These are phyloP conservation scores for Sycophaga agraensis DNA, from an alignment of 1,140 invertebrate species.

Conservation along the genomic window DNA sequence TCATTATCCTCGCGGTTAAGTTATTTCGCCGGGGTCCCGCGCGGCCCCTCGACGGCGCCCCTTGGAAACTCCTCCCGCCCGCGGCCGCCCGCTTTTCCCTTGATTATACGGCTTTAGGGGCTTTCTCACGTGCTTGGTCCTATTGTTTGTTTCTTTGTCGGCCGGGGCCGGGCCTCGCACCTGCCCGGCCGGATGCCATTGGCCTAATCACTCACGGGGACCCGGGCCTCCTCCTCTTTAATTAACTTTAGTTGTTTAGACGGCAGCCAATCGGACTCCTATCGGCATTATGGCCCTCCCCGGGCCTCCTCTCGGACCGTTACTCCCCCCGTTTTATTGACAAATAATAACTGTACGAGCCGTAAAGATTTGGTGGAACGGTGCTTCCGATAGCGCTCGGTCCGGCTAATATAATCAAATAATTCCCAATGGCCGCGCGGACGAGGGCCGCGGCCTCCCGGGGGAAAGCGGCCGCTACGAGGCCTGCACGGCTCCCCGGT, in stretches of 20 bases:
- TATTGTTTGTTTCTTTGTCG: background rate
- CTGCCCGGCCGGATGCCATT: background rate
- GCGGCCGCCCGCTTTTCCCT: background rate
- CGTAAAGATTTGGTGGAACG: too few relatives aligned
- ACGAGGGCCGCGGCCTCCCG: too few relatives aligned
- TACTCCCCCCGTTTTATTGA: background rate
- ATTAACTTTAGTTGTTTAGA: background rate
- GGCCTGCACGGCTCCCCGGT: too few relatives aligned
- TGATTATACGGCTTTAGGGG: background rate
- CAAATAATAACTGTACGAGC: background rate
- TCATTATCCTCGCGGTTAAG: constrained; percentile 22
- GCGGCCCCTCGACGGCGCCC: too few relatives aligned
- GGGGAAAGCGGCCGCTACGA: too few relatives aligned
- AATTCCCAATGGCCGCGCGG: too few relatives aligned
- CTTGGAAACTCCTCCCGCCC: background rate
- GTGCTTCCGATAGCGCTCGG: too few relatives aligned
- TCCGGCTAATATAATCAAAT: too few relatives aligned
- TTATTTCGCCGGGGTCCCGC: constrained; percentile 7
- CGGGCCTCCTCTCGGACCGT: background rate
- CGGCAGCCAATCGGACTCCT: background rate
- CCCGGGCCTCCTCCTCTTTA: too few relatives aligned
- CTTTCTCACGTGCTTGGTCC: constrained; percentile 20
- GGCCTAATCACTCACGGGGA: background rate
- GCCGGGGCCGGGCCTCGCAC: too few relatives aligned
- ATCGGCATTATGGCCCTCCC: too few relatives aligned